Base-by-base conservation (phyloP, 2,888 invertebrate species). In the Megastigmus dorsalis region DNA sequence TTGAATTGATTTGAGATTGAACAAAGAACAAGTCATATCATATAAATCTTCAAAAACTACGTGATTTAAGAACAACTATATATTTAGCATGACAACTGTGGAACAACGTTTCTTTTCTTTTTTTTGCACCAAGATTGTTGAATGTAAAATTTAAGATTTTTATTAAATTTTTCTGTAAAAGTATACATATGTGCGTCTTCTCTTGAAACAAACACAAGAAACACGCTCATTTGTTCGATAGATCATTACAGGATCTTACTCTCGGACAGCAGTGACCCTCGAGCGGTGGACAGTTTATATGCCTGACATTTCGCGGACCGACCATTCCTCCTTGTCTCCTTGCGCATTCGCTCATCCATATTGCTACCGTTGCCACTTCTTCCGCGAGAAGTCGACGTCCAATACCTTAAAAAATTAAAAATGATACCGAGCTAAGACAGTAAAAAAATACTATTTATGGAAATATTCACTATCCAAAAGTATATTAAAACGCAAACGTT, bases 261-360 rank as follows among this genome's bases (percentile, higher is more conserved):
- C 13, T 38, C 10, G 15, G 30, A 20, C 63, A 54, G 18, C 30
- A n/a, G 50, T 15, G 13, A n/a, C 86, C 84, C 78, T 93, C 93
- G 76, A 94, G 82, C 0, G 93, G 92, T 0, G 94, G 94, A 78
- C 93, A 94, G 62, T 92, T 88, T 79, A 91, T 92, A 79, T 94
- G 93, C 2, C 92, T 88, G 2, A 94, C 89, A 82, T 94, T 93
- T 79, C 94, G 89, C 0, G 94, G 93, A 90, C 93, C 93, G 26
- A 93, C 90, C 88, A 92, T 88, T 0, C 92, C 93, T 0, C 90
- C 90, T 74, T 94, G 94, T 2, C 90, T 87, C 76, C 88, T 89
- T 28, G 91, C 89, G 57, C 88, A 88, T 59, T 88, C 87, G n/a
- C 80, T 83, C 82, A 88, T 80, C 88, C 88, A 88, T 28, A 84